These are phyloP conservation scores for Spilosoma lubricipeda DNA, from an alignment of 2,888 invertebrate genomes.

Conservation along the genomic window DNA sequence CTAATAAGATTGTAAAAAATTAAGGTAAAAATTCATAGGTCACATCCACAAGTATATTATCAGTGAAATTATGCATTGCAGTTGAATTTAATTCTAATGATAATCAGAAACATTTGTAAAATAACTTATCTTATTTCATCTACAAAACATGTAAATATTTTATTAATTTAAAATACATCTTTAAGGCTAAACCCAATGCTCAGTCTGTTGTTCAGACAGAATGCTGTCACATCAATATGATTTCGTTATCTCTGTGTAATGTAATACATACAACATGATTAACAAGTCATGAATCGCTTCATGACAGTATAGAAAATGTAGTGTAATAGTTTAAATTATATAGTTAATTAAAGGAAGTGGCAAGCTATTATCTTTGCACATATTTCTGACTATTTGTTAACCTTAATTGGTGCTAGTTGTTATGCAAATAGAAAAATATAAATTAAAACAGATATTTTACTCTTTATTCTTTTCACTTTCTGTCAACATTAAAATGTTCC, in stretches of 20 bases:
- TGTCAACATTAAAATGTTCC: background rate
- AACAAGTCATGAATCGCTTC: background rate
- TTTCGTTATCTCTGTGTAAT: too few species aligned
- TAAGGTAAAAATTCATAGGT: background rate
- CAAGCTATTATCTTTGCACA: background rate
- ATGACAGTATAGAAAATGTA: background rate
- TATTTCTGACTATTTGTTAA: background rate
- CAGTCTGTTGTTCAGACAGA: background rate
- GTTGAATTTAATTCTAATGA: too few species aligned
- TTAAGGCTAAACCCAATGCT: background rate
- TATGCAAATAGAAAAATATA: background rate
- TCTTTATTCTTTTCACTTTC: background rate
- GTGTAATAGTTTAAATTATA: background rate
- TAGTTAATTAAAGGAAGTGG: background rate
- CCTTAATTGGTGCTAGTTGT: background rate
- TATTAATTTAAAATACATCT: background rate
- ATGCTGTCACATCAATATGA: background rate
- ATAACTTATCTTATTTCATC: too few species aligned
- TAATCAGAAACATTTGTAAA: too few species aligned
- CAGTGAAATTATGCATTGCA: background rate
- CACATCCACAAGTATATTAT: background rate
- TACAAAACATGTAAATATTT: background rate
- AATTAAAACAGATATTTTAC: background rate
- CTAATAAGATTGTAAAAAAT: background rate
- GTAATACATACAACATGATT: too few species aligned